These are phyloP conservation scores for Corythaixoides concolor DNA, from an alignment of 2,113 vertebrate genomes.

Conservation along the genomic window DNA sequence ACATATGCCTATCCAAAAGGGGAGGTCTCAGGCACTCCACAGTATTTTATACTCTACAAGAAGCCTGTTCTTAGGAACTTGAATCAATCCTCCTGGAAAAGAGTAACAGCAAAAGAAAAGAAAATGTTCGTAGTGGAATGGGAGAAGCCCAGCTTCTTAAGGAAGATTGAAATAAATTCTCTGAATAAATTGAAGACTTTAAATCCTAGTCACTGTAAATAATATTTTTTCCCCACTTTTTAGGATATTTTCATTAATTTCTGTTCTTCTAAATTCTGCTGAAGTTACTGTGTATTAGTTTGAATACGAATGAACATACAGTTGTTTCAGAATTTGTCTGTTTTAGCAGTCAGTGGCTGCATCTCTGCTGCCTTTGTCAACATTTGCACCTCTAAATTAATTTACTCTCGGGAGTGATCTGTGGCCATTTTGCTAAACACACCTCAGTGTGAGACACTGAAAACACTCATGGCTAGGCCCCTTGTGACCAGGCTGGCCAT, in stretches of 20 bases:
- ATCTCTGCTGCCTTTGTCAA: background rate
- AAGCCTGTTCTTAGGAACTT: background rate
- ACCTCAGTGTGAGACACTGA: background rate
- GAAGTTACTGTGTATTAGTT: background rate
- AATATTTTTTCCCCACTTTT: background rate
- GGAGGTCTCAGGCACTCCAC: background rate
- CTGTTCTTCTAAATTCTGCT: background rate
- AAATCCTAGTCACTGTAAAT: background rate
- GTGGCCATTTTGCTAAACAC: background rate
- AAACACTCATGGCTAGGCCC: no score
- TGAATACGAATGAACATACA: background rate
- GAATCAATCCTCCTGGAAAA: background rate
- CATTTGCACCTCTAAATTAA: background rate
- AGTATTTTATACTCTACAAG: background rate
- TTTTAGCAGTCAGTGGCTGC: background rate
- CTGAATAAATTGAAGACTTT: background rate
- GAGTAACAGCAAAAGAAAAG: background rate
- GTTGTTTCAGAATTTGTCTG: background rate
- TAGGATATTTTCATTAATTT: background rate
- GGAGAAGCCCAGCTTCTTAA: background rate
- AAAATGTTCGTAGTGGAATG: background rate
- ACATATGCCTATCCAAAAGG: background rate
- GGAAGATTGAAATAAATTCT: background rate
- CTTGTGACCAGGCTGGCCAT: background rate
- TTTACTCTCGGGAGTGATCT: background rate